phyloP scores from a whole-genome alignment of 2,113 vertebrate species.

The Tenrec ecaudatus region DNA sequence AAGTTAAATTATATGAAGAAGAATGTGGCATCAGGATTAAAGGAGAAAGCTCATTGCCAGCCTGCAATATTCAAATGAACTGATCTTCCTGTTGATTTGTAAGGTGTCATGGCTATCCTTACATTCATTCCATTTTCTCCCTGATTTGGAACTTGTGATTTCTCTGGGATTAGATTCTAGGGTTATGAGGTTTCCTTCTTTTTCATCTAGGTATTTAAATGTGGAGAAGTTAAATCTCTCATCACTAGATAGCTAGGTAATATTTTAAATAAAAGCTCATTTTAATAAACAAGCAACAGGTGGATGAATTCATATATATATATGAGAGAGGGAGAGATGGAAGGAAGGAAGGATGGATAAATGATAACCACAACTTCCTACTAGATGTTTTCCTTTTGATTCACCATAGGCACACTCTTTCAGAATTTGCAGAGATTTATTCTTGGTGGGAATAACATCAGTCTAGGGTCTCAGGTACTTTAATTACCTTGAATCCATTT shows the following conservation, averaged over 20 bases:
- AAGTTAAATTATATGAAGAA: too few relatives aligned
- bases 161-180: not conserved
- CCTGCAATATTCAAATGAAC: too few relatives aligned
- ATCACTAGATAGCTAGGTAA: not conserved
- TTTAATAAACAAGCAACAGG: not conserved
- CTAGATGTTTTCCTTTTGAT: not conserved
- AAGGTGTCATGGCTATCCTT: not conserved
- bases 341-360: not conserved
- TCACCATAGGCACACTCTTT: not conserved
- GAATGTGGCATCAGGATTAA: too few relatives aligned
- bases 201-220: not conserved
- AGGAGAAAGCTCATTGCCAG: too few relatives aligned
- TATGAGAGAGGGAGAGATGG: too few relatives aligned
- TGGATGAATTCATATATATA: not conserved
- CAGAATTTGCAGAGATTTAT: not conserved
- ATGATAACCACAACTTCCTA: not conserved
- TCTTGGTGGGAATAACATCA: not conserved
- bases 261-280: constrained; percentile 14
- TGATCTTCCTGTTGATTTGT: not conserved
- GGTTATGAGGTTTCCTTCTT: not conserved
- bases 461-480: not conserved
- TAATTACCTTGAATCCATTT: not conserved
- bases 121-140: not conserved
- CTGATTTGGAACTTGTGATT: not conserved
- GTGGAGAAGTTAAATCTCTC: not conserved